Base-by-base conservation (phyloP, 2,113 vertebrate species). In the Apodemus speciosus region DNA sequence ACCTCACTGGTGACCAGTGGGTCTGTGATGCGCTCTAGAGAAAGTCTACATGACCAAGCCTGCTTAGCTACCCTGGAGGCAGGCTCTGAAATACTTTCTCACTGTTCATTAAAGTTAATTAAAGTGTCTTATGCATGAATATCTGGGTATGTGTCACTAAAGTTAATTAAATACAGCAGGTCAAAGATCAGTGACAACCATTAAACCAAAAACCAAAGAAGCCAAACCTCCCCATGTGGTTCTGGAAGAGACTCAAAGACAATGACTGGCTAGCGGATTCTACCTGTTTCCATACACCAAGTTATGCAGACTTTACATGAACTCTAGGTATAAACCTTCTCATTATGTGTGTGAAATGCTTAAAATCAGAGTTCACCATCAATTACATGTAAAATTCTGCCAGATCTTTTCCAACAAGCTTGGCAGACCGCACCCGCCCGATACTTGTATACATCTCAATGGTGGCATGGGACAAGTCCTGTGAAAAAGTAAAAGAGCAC, bases 321-420 rank as follows among this genome's bases (percentile, higher is more conserved):
- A 49, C 56, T 80, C 72, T 46, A 14, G 6, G 56, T 1, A 32
- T 21, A 43, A 38, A 88, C 43, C 38, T 73, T 81, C 46, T 35
- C 15, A 25, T n/a, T 40, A 43, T n/a, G 6, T 3, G 2, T 14
- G 1, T 2, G 15, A 87, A 77, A 58, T 27, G 49, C 60, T n/a
- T 75, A 80, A 89, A 91, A 68, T 73, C 80, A 40, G 88, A 84
- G 27, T 11, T 73, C 69, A 85, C 77, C 51, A 56, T 62, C 76
- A 97, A 97, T 98, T 98, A 99, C 99, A 99, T 99, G 98, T 99
- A 99, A 97, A 99, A 99, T 90, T 99, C 99, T 32, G 99, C 99
- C 97, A 99, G 97, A 92, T 99, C 99, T 97, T 99, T 99, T 83
- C 99, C 99, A 95, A 99, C 98, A 62, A 99, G 98, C 53, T 98